Percentiles rank a stretch among this genome's conserved stretches.
Conservation (phyloP, 2,888 invertebrate genomes). For the Resseliella maxima region DNA sequence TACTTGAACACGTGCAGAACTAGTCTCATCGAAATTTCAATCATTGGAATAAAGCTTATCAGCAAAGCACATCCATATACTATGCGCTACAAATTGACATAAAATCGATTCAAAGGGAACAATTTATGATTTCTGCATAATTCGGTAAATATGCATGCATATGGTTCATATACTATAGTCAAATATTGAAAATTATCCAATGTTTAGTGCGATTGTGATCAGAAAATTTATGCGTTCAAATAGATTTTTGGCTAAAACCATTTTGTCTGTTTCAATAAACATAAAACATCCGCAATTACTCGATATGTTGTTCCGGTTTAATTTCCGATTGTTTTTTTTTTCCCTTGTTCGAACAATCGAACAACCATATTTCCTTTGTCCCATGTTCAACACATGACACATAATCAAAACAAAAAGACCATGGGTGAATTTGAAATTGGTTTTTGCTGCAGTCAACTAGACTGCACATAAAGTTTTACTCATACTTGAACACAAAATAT, state of each 20-base stretch:
- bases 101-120: not conserved
- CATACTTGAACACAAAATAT: too few relatives aligned
- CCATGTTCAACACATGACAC: too few relatives aligned
- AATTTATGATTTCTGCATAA: not conserved
- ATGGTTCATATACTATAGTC: not conserved
- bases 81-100: too few relatives aligned
- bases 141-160: too few relatives aligned
- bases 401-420: too few relatives aligned
- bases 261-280: conserved; percentile 5
- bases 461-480: too few relatives aligned
- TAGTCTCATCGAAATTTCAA: not conserved
- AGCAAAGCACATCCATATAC: too few relatives aligned
- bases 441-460: too few relatives aligned
- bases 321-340: conserved; percentile 5
- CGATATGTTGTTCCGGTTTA: not conserved
- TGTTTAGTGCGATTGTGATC: not conserved
- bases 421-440: too few relatives aligned
- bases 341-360: too few relatives aligned
- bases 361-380: not conserved
- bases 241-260: not conserved
- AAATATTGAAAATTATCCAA: not conserved
- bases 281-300: conserved; percentile 7
- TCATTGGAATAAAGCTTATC: too few relatives aligned
- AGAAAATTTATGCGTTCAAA: not conserved
- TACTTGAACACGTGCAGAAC: not conserved